Base-by-base conservation (phyloP, 2,113 vertebrate genomes). In the Caloenas nicobarica region DNA sequence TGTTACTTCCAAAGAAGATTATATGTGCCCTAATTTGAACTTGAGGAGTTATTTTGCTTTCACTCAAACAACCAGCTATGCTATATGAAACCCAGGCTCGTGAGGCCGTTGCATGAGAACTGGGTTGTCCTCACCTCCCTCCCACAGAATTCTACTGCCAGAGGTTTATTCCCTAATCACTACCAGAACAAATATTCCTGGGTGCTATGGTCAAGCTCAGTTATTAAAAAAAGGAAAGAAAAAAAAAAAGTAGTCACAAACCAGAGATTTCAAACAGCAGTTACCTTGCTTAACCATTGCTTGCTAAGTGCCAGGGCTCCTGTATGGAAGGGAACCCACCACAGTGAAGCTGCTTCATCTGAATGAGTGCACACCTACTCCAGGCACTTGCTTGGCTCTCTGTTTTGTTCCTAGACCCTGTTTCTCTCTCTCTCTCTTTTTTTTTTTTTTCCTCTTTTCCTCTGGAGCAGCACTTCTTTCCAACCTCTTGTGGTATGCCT, bases 11-110 rank as follows among this genome's bases (percentile, higher is more conserved):
- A 88, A 91, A 95, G 88, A 77, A 85, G 83, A 92, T 91, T 94
- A 91, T 84, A 81, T 85, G 74, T 92, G 86, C 36, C 86, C 73
- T 87, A 89, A 89, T 92, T 92, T 94, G 94, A 96, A 95, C 70
- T 64, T 44, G 82, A 72, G 74, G 73, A 95, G 86, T 85, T 85
- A 79, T 85, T 92, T 93, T 87, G 54, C 65, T 88, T 95, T 88
- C 84, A 40, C n/a, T 77, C 42, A 58, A 89, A 77, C 4, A 68
- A 68, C 62, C 60, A 76, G 57, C 70, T 88, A 56, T 12, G 16
- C 77, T 68, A 4, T 44, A 34, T 3, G 42, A 89, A 94, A 88
- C n/a, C 19, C 66, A 73, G 74, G 50, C 44, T 79, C 57, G 29
- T 51, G 58, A 89, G 48, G 66, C 44, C 15, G 8, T 58, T 84